Base-by-base conservation (phyloP, 2,797 vertebrate genomes). In the Pipistrellus nathusii region DNA sequence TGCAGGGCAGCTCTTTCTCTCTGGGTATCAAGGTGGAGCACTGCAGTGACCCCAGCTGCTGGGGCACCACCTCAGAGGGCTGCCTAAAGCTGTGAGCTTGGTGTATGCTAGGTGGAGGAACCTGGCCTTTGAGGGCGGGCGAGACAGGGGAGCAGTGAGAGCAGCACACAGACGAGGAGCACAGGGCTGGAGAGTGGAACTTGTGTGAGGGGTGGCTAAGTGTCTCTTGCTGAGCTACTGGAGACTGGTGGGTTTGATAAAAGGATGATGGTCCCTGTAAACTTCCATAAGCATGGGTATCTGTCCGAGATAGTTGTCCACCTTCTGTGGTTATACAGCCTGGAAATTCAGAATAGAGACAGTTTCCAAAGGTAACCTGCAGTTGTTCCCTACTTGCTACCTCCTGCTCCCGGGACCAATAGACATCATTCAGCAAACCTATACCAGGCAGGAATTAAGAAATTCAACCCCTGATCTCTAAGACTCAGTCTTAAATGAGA, bases 251-350 rank as follows among this genome's bases (percentile, higher is more conserved):
- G 77, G 98, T 97, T 55, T 98, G 98, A 95, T 98, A 99, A 84
- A 99, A 96, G 46, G 99, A 95, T 20, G 99, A 97, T 78, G 99
- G 99, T 38, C 98, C 98, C 93, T 99, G 98, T 44, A 98, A 97
- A 51, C 96, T 98, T 94, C 98, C 98, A 89, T 97, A 98, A 51
- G 95, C 90, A 0, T 96, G 95, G 69, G 97, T 94, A 27, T 99
- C 99, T 82, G 95, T 51, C 93, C 98, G 99, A 57, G 98, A 92
- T 76, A 98, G 90, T 59, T 98, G 98, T 86, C 98, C 99, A 32
- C 98, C 99, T 97, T 99, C 99, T 64, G 99, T 97, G 76, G 98
- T 98, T 95, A 99, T 98, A 92, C 99, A 98, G 57, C 99, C 99
- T 99, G 96, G 77, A 98, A 94, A 95, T 94, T 88, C 14, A 87